phyloP scores from a whole-genome alignment of 2,797 vertebrate species.

The Poeciliopsis turneri region DNA sequence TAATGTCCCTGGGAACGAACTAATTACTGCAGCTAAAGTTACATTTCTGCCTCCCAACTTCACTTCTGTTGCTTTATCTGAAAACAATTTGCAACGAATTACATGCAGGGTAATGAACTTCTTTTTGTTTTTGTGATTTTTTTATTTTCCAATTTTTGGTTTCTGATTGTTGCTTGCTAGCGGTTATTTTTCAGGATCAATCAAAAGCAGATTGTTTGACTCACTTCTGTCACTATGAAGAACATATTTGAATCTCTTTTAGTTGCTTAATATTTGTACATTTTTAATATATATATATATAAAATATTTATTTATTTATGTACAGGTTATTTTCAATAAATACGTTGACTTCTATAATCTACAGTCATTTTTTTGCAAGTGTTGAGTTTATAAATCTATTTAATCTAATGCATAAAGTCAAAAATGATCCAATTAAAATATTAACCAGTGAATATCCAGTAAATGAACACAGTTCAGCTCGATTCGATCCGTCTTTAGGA shows the following conservation, averaged over 20 bases:
- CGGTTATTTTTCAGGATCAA: background rate
- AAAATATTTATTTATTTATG: too few relatives aligned
- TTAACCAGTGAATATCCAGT: background rate
- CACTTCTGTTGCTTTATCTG: background rate
- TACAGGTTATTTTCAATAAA: background rate
- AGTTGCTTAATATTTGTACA: background rate
- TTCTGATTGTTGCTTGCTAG: too few relatives aligned
- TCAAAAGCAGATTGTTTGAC: background rate
- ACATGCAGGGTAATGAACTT: background rate
- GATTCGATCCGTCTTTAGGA: background rate
- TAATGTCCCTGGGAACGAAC: background rate
- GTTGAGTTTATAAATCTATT: background rate
- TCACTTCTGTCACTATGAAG: background rate
- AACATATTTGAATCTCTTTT: background rate
- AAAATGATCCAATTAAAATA: background rate
- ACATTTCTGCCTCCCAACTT: background rate
- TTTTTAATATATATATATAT: background rate
- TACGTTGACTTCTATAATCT: background rate
- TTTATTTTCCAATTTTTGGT: background rate
- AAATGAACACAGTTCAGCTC: background rate
- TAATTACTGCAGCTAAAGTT: slow-evolving; percentile 1
- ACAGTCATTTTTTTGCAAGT: background rate
- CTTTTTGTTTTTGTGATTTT: background rate
- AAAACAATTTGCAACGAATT: background rate
- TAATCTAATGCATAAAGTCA: background rate